Evolutionary conservation across 2,888 invertebrate genomes (phyloP).

Genomic region (Aleiodes alternator): DNA sequence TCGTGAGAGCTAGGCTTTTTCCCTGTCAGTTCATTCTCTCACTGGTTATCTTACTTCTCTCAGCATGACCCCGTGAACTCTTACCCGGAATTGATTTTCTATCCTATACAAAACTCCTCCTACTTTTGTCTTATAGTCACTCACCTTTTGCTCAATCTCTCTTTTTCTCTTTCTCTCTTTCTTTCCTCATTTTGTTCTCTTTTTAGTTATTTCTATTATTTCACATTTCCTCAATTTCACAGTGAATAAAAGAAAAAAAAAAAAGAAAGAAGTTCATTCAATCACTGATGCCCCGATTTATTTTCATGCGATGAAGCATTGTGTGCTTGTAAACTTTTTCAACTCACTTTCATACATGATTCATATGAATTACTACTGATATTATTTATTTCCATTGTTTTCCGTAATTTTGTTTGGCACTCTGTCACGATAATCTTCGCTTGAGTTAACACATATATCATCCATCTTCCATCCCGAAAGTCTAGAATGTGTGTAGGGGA

Average conservation of each 20-base stretch:
- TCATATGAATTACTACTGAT: neutral
- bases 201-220: too few species aligned
- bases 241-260: neutral
- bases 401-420: constrained; percentile 5
- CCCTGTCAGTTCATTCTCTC: neutral
- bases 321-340: too few species aligned
- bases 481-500: neutral
- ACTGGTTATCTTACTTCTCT: constrained; percentile 34
- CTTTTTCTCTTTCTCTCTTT: too few species aligned
- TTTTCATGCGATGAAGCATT: neutral
- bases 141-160: too few species aligned
- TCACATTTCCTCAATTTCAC: too few species aligned
- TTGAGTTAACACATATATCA: constrained; percentile 8
- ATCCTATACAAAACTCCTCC: neutral
- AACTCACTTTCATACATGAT: neutral
- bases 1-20: too few species aligned
- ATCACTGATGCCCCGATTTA: neutral
- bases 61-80: neutral
- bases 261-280: neutral
- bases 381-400: constrained; percentile 15
- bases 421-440: constrained; percentile 11
- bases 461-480: neutral
- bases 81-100: constrained; percentile 22
- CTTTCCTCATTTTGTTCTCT: too few species aligned
- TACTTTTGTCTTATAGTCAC: too few species aligned